Base-by-base conservation (phyloP, 2,888 invertebrate species). In the Yponomeuta evonymella region DNA sequence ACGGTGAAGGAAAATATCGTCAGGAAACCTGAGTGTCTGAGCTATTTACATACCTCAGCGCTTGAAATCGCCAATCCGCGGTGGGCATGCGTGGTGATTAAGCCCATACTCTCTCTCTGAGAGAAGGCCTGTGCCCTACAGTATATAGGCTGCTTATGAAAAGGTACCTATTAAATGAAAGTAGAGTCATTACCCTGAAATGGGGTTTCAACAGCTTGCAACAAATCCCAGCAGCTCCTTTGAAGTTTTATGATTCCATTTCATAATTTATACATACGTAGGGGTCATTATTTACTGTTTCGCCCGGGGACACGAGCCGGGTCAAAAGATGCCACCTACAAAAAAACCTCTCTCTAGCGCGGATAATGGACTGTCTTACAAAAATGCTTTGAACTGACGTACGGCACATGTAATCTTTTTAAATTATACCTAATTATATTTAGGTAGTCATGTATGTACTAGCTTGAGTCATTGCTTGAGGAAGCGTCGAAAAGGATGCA, bases 231-330 rank as follows among this genome's bases (percentile, higher is more conserved):
- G 74, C 75, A 58, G 51, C 51, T 58, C 51, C 51, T 58, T 15
- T 75, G 76, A 81, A 79, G 77, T 79, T 85, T 83, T 85, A 83
- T 83, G 83, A 83, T 84, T 85, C 83, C 81, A 80, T 86, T 85
- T 85, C 82, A 81, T 86, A 85, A 85, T 85, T 83, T 84, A 86
- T 83, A 82, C 81, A 83, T 83, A 80, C 81, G 79, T 77, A 76
- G 75, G 78, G 81, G 83, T 85, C 86, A 86, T 86, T 86, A 86
- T 86, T 86, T 86, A 86, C 86, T 85, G 85, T 85, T 86, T 83
- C 73, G 86, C 85, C 85, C 73, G 83, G 77, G 86, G 86, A 82
- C 83, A 83, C 74, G 76, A 75, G 75, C 75, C 74, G 79, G 85
- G 84, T 86, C 83, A 86, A 82, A 81, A 84, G 83, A 83, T 81